These are phyloP conservation scores for Ia io DNA, from an alignment of 2,113 vertebrate genomes.

Conservation along the genomic window DNA sequence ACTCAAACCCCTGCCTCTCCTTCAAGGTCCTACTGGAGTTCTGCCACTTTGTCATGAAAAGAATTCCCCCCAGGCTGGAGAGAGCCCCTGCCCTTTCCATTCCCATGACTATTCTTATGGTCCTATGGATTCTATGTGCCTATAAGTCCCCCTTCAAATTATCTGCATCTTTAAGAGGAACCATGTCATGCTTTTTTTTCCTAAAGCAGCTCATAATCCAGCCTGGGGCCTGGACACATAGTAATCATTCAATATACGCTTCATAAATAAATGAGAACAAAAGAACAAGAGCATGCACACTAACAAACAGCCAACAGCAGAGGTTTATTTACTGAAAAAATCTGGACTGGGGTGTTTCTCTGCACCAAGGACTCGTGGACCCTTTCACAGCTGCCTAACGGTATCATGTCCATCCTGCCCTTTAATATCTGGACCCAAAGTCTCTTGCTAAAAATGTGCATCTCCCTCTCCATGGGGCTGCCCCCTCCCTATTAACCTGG, in stretches of 20 bases:
- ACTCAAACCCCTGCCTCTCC: neutral
- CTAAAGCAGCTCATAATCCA: neutral
- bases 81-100: neutral
- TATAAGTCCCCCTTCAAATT: neutral
- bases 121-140: neutral
- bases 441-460: neutral
- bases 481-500: neutral
- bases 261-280: neutral
- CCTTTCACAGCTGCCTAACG: neutral
- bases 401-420: neutral
- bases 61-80: neutral
- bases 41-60: neutral
- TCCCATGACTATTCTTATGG: fast-evolving
- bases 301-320: neutral
- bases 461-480: neutral
- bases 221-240: neutral
- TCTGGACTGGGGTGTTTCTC: neutral
- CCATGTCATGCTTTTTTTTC: neutral
- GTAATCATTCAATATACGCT: neutral
- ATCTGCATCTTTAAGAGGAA: neutral
- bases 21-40: neutral
- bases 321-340: neutral
- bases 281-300: neutral
- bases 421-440: neutral
- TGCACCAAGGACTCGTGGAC: neutral